Conservation (phyloP, 2,888 invertebrate genomes). For the Zygaena filipendulae region DNA sequence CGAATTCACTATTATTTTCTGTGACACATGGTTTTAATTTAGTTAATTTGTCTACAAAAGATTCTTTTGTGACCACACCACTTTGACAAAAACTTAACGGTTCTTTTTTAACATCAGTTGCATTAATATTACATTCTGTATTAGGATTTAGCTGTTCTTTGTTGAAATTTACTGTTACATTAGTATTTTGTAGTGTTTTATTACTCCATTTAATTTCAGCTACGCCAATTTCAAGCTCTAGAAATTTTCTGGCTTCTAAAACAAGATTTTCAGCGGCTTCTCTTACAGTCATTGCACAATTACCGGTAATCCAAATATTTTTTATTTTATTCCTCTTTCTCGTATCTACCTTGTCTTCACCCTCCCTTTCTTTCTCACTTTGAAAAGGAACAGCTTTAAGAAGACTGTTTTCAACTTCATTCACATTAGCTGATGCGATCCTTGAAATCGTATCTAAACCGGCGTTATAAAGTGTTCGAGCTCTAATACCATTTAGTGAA, state of each 20-base stretch:
- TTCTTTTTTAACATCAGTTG: too few species aligned
- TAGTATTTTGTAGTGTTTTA: too few species aligned
- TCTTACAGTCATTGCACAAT: constrained; percentile 79
- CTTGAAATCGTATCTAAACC: constrained; percentile 83
- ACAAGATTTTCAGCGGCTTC: constrained; percentile 86
- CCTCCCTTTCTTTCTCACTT: constrained; percentile 79
- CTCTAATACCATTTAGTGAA: constrained; percentile 84
- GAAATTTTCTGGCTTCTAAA: constrained; percentile 77
- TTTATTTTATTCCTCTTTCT: constrained; percentile 75
- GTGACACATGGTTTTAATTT: too few species aligned
- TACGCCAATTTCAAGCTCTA: constrained; percentile 79
- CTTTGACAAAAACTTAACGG: too few species aligned
- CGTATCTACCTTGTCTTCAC: constrained; percentile 74
- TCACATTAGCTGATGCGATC: constrained; percentile 78
- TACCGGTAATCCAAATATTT: constrained; percentile 83
- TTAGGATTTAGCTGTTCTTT: too few species aligned
- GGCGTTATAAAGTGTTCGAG: constrained; percentile 83
- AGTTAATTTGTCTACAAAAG: too few species aligned
- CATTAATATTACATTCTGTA: too few species aligned
- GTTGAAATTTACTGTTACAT: too few species aligned
- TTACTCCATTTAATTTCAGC: constrained; percentile 75
- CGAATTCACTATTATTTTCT: too few species aligned
- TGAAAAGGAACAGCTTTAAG: constrained; percentile 86
- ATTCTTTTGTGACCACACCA: too few species aligned
- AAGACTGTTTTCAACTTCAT: constrained; percentile 79